A percentile compares a stretch with the other conserved stretches of the same genome.
These are phyloP conservation scores for Amphiprion percula DNA, from an alignment of 2,113 vertebrate species.

Conservation along the genomic window DNA sequence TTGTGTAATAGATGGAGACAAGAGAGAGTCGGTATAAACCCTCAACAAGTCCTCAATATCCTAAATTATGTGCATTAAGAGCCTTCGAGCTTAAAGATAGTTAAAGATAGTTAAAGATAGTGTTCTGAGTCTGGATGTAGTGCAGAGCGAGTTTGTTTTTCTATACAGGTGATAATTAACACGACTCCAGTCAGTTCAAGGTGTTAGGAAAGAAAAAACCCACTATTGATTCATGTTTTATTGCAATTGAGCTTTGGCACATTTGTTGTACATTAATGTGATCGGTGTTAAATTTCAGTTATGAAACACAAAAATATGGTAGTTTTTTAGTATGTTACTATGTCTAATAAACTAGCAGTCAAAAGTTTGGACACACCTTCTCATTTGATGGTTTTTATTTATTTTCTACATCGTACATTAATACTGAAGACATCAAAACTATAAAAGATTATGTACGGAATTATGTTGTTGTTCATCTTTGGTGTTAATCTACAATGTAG, in stretches of 20 bases:
- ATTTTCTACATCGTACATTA: too few species aligned
- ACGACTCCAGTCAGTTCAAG: conserved; percentile 8
- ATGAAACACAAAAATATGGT: too few species aligned
- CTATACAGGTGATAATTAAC: conserved; percentile 29
- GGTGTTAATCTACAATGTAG: too few species aligned
- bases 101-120: conserved; percentile 2
- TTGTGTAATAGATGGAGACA: conserved; percentile 6
- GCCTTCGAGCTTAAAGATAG: conserved; percentile 13
- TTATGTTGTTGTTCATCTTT: too few species aligned
- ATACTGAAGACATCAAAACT: too few species aligned
- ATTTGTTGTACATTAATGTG: neutral
- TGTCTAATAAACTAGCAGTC: too few species aligned
- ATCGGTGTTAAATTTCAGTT: neutral
- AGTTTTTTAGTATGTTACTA: too few species aligned
- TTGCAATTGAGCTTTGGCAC: neutral
- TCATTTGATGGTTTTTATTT: too few species aligned
- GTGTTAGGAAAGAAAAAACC: conserved; percentile 23
- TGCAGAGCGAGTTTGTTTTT: conserved; percentile 3
- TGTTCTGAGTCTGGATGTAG: conserved; percentile 6
- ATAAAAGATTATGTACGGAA: too few species aligned
- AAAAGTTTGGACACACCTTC: too few species aligned
- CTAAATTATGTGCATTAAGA: neutral
- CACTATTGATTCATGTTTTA: neutral
- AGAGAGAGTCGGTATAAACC: conserved; percentile 3
- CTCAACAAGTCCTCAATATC: neutral